These are phyloP conservation scores for Hymenochirus boettgeri DNA, from an alignment of 2,113 vertebrate genomes.

Conservation along the genomic window DNA sequence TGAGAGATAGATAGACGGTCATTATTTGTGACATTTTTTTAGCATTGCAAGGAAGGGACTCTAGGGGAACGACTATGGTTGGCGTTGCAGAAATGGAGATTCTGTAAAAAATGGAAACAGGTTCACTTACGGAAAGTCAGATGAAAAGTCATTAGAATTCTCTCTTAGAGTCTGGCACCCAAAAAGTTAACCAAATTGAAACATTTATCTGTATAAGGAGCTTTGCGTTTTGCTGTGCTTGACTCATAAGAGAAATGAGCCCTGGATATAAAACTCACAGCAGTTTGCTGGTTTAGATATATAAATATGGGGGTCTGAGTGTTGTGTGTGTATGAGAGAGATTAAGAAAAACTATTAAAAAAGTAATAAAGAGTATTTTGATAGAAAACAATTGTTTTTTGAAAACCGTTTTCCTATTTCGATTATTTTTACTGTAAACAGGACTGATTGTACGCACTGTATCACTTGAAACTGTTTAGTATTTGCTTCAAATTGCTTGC, in stretches of 20 bases:
- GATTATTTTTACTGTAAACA: no score
- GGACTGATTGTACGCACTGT: no score
- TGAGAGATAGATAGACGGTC: constrained; percentile 79
- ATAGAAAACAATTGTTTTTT: no score
- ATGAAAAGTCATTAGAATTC: constrained; percentile 65
- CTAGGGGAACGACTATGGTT: constrained; percentile 68
- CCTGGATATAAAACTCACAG: no score
- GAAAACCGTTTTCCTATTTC: no score
- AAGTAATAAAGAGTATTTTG: no score
- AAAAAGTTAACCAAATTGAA: constrained; percentile 58
- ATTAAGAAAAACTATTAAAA: no score
- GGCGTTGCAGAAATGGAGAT: constrained; percentile 68
- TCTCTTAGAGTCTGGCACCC: constrained; percentile 71
- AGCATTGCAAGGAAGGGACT: constrained; percentile 71
- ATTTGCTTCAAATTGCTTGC: no score
- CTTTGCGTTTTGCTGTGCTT: constrained; percentile 21
- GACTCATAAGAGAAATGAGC: constrained; percentile 21
- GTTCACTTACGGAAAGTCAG: constrained; percentile 62
- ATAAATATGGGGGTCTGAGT: no score
- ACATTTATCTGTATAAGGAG: constrained; percentile 29
- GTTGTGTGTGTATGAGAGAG: no score
- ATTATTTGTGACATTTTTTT: constrained; percentile 81
- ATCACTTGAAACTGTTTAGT: no score
- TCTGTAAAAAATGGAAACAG: constrained; percentile 67
- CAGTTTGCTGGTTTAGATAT: no score